A percentile compares a stretch with the other conserved stretches of the same genome.
Evolutionary conservation across 2,113 vertebrate genomes (phyloP).

Genomic region (Noctilio leporinus): DNA sequence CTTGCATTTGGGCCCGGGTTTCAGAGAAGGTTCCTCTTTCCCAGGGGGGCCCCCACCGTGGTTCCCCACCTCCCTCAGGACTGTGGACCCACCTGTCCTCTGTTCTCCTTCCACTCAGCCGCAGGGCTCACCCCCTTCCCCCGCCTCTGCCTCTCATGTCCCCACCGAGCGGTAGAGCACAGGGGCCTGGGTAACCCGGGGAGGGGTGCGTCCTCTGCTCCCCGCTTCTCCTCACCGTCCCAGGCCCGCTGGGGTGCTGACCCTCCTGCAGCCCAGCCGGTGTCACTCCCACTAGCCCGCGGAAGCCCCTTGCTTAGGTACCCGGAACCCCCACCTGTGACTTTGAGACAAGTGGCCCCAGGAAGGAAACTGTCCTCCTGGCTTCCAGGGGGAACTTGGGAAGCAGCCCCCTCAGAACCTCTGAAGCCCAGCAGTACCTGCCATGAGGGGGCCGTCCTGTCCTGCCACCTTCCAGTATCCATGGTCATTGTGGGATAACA

Average conservation of each 20-base stretch:
- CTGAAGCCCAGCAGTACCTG: background rate
- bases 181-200: background rate
- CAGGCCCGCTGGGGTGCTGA: accelerated
- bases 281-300: accelerated
- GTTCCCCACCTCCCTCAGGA: background rate
- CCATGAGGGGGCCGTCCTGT: accelerated
- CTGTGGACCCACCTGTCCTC: background rate
- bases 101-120: accelerated
- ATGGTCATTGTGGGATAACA: accelerated
- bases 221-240: accelerated
- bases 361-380: background rate
- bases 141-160: accelerated
- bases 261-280: no score
- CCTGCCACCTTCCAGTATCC: background rate
- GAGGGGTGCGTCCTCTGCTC: accelerated
- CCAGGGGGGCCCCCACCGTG: accelerated
- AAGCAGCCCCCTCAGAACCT: background rate
- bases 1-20: accelerated
- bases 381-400: background rate
- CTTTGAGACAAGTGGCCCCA: background rate
- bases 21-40: background rate
- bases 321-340: background rate
- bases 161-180: accelerated
- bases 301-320: background rate
- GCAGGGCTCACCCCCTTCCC: accelerated